Evolutionary conservation across 1,140 invertebrate species (phyloP).

Genomic region (Pseudomyrmex flavicornis): DNA sequence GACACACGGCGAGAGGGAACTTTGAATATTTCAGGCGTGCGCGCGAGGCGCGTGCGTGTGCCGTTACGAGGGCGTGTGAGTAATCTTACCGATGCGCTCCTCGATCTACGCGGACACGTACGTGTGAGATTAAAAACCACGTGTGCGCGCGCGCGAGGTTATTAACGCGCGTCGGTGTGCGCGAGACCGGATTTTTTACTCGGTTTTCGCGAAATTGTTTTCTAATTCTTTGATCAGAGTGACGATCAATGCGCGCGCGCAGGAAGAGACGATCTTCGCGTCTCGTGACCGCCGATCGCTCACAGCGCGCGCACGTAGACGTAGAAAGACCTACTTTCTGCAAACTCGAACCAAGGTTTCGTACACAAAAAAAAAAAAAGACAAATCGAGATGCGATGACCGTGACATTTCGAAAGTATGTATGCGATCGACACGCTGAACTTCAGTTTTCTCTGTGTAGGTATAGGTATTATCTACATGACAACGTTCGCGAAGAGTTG

Average conservation of each 20-base stretch:
- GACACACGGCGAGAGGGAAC: conserved; percentile 52
- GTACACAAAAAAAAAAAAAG: neutral
- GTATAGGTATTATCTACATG: too few relatives aligned
- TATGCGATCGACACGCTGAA: too few relatives aligned
- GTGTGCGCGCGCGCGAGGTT: conserved; percentile 7
- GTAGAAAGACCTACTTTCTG: neutral
- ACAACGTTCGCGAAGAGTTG: neutral
- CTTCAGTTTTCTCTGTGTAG: too few relatives aligned
- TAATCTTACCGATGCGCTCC: conserved; percentile 38
- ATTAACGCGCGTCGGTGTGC: conserved; percentile 32
- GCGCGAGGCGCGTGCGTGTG: conserved; percentile 38
- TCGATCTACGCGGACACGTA: conserved; percentile 38
- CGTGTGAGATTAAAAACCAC: conserved; percentile 56
- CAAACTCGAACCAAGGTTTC: neutral
- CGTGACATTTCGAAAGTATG: conserved; percentile 12
- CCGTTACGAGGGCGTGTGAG: conserved; percentile 46
- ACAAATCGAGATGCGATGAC: neutral
- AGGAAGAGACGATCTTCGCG: neutral
- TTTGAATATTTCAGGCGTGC: conserved; percentile 73
- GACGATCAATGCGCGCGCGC: conserved; percentile 1
- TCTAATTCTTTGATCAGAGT: neutral
- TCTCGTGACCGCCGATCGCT: neutral
- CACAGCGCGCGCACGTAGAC: too few relatives aligned
- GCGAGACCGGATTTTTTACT: conserved; percentile 24
- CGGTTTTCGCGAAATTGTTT: conserved; percentile 52